A percentile compares a stretch with the other conserved stretches of the same genome.
phyloP scores from a whole-genome alignment of 2,113 vertebrate genomes.

The Henicopernis longicauda region DNA sequence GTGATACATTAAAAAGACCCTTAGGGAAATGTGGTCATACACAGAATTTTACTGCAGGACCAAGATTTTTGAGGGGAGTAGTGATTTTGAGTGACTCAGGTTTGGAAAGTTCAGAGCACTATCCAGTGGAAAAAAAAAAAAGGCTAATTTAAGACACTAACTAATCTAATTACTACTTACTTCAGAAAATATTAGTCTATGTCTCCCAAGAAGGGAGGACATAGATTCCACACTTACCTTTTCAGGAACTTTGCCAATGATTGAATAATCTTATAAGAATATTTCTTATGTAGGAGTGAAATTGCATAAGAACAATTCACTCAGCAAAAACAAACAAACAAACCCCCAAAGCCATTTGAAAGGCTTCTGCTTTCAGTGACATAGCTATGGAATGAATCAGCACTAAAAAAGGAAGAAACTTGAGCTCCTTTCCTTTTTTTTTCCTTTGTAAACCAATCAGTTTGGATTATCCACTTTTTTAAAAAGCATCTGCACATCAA shows the following conservation, averaged over 20 bases:
- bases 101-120: not conserved
- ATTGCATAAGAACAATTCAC: not conserved
- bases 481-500: not conserved
- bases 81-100: not conserved
- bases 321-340: not conserved
- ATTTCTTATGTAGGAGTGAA: not conserved
- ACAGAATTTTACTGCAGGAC: not conserved
- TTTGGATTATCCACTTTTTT: not conserved
- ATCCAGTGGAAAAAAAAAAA: not conserved
- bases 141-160: not conserved
- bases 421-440: not conserved
- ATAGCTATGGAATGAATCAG: not conserved
- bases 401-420: not conserved
- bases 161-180: not conserved
- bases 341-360: not conserved
- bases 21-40: not conserved
- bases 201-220: slow-evolving; percentile 30
- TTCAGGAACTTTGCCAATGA: slow-evolving; percentile 30
- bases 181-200: not conserved
- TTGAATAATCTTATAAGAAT: slow-evolving; percentile 50
- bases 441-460: not conserved
- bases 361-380: not conserved
- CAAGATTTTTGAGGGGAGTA: not conserved
- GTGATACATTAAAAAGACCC: not conserved
- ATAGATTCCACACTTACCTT: slow-evolving; percentile 46